Base-by-base conservation (phyloP, 92 coral and sea anemone species). In the Montipora capitata region DNA sequence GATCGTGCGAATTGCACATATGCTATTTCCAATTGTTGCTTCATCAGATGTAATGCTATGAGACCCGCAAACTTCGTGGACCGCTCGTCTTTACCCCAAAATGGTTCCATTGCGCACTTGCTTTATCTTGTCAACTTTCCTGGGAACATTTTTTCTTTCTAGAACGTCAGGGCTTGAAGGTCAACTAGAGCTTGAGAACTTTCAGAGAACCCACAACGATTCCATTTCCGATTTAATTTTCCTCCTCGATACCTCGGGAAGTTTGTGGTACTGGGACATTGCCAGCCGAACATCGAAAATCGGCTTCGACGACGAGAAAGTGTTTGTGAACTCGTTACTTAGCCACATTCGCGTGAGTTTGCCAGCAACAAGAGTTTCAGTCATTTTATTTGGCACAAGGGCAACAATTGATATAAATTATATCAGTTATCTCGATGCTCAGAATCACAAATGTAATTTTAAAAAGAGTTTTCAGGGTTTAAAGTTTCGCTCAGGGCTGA, bases 381-480 rank as follows among this genome's bases (percentile, higher is more conserved):
- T 98, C n/a, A 84, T 94, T 39, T 92, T 94, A n/a, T 98, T 98
- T 83, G 96, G 99, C 67, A 72, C 87, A 49, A 40, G 72, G 8
- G 94, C 99, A 16, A 75, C 91, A 39, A 92, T 98, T 17, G 97
- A 96, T 59, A 96, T 98, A 82, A 98, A 98, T 84, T 98, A 98
- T 74, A 87, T 98, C 72, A 83, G 91, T 54, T 64, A 86, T 51
- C 44, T 85, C 14, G 78, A 80, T 74, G 91, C 91, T 2, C 59
- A 90, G 64, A 96, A 96, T 93, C 98, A 98, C 27, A 98, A 98
- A 72, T 98, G 99, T 78, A 95, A 94, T 85, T 98, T 98, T 77
- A 94, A 92, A 20, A 92, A 59, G 72, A 80, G 84, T 39, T 98
- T 98, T 75, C 81, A 81, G 39, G 76, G 72, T 13, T 85, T 98